Percentiles rank a stretch among this genome's conserved stretches.
These are phyloP conservation scores for Zelostemma sp. DNA, from an alignment of 1,140 invertebrate species.

Conservation along the genomic window DNA sequence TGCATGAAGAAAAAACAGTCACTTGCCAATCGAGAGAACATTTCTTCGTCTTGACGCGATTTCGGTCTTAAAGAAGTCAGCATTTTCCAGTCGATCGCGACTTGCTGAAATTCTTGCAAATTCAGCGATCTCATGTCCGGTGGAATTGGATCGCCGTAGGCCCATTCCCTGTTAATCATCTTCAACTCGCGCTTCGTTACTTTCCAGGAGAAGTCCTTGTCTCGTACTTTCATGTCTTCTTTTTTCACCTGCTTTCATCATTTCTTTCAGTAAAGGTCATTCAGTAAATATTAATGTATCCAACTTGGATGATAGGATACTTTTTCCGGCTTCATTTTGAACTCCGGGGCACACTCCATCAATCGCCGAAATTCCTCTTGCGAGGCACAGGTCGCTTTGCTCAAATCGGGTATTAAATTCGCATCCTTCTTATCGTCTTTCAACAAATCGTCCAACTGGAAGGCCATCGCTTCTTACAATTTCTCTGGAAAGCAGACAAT, in stretches of 20 bases:
- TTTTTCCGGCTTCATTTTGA: slow-evolving; percentile 90
- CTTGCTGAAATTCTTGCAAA: slow-evolving; percentile 83
- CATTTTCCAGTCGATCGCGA: slow-evolving; percentile 95
- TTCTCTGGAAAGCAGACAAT: slow-evolving; percentile 45
- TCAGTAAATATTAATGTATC: neutral
- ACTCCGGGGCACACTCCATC: slow-evolving; percentile 89
- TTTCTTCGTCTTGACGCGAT: slow-evolving; percentile 85
- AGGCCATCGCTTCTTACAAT: slow-evolving; percentile 65
- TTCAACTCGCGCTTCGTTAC: slow-evolving; percentile 77
- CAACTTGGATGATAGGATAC: slow-evolving; percentile 69
- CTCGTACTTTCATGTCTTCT: slow-evolving; percentile 68
- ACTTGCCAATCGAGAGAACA: slow-evolving; percentile 78
- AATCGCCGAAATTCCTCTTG: slow-evolving; percentile 86
- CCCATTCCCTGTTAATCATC: slow-evolving; percentile 73
- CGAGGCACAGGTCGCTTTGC: slow-evolving; percentile 80
- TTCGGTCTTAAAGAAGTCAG: slow-evolving; percentile 87
- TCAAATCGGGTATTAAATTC: slow-evolving; percentile 85
- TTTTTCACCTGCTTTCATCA: slow-evolving; percentile 57
- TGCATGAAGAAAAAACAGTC: neutral
- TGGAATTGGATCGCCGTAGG: slow-evolving; percentile 85
- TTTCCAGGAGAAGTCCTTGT: slow-evolving; percentile 75
- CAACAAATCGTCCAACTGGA: slow-evolving; percentile 85
- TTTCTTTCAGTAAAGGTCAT: slow-evolving; percentile 1
- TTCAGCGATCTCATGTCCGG: slow-evolving; percentile 83
- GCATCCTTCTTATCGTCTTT: slow-evolving; percentile 86